phyloP scores from a whole-genome alignment of 1,140 invertebrate species.

The Caenorhabditis tropicalis region DNA sequence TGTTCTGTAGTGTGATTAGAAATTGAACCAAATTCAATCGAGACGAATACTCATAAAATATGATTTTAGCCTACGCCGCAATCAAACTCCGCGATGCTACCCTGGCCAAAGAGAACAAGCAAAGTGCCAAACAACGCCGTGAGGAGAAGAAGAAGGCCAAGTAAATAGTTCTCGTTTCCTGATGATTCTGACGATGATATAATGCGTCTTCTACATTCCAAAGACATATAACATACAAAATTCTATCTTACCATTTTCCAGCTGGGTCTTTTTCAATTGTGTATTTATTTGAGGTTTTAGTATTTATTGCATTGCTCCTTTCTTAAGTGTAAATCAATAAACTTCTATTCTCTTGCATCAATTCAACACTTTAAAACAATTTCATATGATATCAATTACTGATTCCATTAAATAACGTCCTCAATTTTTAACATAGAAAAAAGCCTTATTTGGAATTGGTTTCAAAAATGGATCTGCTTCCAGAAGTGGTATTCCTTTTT shows the following conservation, averaged over 20 bases:
- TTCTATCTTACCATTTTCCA: background rate
- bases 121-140: background rate
- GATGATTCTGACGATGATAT: background rate
- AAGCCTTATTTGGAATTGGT: no score
- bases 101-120: slow-evolving; percentile 13
- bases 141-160: slow-evolving; percentile 38
- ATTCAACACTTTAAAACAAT: no score
- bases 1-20: no score
- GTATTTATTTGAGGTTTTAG: slow-evolving; percentile 6
- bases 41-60: background rate
- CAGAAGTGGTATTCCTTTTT: no score
- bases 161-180: background rate
- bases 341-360: background rate
- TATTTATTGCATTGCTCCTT: background rate
- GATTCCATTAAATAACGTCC: no score
- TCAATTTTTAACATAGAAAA: no score
- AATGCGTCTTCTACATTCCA: slow-evolving; percentile 24
- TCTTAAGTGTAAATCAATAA: background rate
- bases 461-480: no score
- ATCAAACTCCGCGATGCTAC: slow-evolving; percentile 43
- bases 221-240: slow-evolving; percentile 2
- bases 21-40: background rate
- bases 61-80: slow-evolving; percentile 40
- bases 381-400: no score
- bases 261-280: background rate